A percentile compares a stretch with the other conserved stretches of the same genome.
Conservation (phyloP, 1,140 invertebrate genomes). For the Drosophila serrata region DNA sequence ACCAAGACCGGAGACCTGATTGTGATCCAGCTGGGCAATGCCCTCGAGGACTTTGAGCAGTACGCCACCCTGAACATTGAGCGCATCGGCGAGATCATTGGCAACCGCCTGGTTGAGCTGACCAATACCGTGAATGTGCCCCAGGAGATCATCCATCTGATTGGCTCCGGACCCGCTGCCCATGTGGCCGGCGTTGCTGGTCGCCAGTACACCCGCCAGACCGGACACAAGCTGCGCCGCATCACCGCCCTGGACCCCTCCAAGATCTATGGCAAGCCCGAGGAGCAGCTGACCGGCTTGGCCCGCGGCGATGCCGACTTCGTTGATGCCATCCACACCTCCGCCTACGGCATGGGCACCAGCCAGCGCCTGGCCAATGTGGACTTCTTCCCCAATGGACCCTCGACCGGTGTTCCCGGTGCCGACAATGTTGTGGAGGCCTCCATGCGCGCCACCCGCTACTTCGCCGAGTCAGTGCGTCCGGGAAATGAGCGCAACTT, state of each 20-base stretch:
- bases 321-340: conserved; percentile 92
- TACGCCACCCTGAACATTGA: conserved; percentile 70
- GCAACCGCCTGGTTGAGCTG: conserved; percentile 58
- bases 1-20: conserved; percentile 61
- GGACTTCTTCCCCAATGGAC: conserved; percentile 93
- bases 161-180: conserved; percentile 75
- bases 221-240: conserved; percentile 85
- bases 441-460: conserved; percentile 88
- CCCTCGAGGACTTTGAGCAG: conserved; percentile 64
- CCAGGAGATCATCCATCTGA: conserved; percentile 77
- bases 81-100: conserved; percentile 65
- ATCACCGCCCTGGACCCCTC: conserved; percentile 91
- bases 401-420: conserved; percentile 85
- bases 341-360: conserved; percentile 90
- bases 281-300: conserved; percentile 86
- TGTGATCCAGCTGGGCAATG: conserved; percentile 65
- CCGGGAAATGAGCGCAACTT: conserved; percentile 83
- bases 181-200: conserved; percentile 87
- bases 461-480: conserved; percentile 88
- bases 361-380: conserved; percentile 88
- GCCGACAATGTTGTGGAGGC: conserved; percentile 88
- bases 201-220: conserved; percentile 87
- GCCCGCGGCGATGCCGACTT: conserved; percentile 87
- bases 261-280: conserved; percentile 88
- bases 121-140: conserved; percentile 69